Evolutionary conservation across 2,113 vertebrate genomes (phyloP).

Genomic region (Romanogobio albipinnatus): DNA sequence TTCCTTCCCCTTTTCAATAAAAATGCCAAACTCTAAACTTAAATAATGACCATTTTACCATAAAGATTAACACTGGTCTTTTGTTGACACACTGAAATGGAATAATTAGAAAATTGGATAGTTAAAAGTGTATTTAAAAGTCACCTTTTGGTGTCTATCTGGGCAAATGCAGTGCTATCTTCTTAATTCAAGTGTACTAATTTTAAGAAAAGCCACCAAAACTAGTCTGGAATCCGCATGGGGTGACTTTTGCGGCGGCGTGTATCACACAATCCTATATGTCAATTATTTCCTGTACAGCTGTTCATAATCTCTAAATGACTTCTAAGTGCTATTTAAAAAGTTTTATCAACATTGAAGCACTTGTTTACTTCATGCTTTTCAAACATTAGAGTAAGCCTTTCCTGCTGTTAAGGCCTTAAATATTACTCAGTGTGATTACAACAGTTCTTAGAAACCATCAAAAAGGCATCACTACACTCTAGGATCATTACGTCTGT

Average conservation of each 20-base stretch:
- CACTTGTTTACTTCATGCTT: conserved; percentile 14
- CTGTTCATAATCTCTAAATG: conserved; percentile 26
- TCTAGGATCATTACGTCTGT: conserved; percentile 38
- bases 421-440: conserved; percentile 31
- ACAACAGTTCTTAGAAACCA: conserved; percentile 69
- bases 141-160: not conserved
- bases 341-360: conserved; percentile 27
- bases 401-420: conserved; percentile 38
- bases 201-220: not conserved
- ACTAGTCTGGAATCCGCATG: not conserved
- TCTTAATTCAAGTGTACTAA: not conserved
- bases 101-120: not conserved
- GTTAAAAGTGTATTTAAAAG: not conserved
- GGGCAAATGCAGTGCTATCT: not conserved
- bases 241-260: not conserved
- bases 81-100: not conserved
- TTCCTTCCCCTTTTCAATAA: not conserved
- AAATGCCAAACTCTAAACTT: too few relatives aligned
- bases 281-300: conserved; percentile 26
- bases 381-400: not conserved
- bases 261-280: not conserved
- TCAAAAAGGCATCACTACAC: conserved; percentile 33
- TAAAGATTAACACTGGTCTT: not conserved
- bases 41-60: not conserved
- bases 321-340: conserved; percentile 40